phyloP scores from a whole-genome alignment of 1,140 invertebrate genomes.

The Colletes gigas region DNA sequence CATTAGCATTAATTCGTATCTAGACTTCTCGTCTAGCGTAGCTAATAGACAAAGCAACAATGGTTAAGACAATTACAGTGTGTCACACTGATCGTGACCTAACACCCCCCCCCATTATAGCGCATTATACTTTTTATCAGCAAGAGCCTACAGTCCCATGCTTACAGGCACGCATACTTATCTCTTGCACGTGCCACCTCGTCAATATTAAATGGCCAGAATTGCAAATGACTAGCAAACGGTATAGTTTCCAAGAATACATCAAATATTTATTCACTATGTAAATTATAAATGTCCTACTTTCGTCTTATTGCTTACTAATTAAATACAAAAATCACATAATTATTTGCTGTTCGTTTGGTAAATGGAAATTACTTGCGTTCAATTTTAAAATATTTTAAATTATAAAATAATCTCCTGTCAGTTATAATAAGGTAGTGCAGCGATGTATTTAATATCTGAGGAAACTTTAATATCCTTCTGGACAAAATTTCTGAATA shows the following conservation, averaged over 20 bases:
- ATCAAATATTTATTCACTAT: not conserved
- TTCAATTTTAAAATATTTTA: too few relatives aligned
- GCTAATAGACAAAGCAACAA: slow-evolving; percentile 64
- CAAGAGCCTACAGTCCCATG: slow-evolving; percentile 76
- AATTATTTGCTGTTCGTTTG: too few relatives aligned
- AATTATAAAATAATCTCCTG: too few relatives aligned
- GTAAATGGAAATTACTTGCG: too few relatives aligned
- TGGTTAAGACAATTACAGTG: slow-evolving; percentile 58
- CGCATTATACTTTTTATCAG: slow-evolving; percentile 68
- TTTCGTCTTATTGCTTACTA: too few relatives aligned
- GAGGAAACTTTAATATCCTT: not conserved
- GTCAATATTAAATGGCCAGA: slow-evolving; percentile 10
- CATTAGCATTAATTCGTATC: slow-evolving; percentile 47
- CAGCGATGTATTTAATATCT: not conserved
- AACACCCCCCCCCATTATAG: slow-evolving; percentile 69
- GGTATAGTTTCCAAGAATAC: slow-evolving; percentile 6
- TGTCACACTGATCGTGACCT: slow-evolving; percentile 68
- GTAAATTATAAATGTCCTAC: too few relatives aligned
- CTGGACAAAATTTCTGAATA: not conserved
- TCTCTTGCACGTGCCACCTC: slow-evolving; percentile 44
- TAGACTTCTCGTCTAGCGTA: slow-evolving; percentile 5
- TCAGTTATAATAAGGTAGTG: too few relatives aligned
- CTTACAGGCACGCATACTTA: slow-evolving; percentile 74
- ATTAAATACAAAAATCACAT: too few relatives aligned
- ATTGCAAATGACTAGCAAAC: slow-evolving; percentile 12